phyloP scores from a whole-genome alignment of 2,888 invertebrate genomes.

The Nemurella pictetii region DNA sequence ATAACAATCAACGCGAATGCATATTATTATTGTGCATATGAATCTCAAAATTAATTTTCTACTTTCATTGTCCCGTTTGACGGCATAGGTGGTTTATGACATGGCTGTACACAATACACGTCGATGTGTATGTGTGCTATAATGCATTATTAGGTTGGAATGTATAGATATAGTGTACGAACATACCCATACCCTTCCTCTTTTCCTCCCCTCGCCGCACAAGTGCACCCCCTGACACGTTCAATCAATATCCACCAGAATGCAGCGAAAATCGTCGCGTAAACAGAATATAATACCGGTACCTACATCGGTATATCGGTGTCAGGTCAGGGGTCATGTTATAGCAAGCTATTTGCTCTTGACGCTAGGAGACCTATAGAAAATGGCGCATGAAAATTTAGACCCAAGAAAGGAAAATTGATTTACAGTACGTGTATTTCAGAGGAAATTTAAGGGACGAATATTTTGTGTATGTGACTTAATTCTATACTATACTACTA shows the following conservation, averaged over 20 bases:
- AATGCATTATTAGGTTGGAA: conserved; percentile 22
- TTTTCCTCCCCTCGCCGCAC: neutral
- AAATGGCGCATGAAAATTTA: too few species aligned
- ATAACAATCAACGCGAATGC: neutral
- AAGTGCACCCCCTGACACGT: neutral
- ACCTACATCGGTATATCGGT: neutral
- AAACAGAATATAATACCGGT: conserved; percentile 2
- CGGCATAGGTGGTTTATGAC: neutral
- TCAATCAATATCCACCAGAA: conserved; percentile 25
- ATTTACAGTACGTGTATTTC: too few species aligned
- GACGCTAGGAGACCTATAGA: too few species aligned
- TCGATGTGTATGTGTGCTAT: neutral
- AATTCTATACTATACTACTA: too few species aligned
- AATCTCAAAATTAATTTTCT: neutral
- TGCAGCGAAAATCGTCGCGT: neutral
- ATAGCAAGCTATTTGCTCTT: neutral
- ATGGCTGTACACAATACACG: too few species aligned
- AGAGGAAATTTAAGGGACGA: too few species aligned
- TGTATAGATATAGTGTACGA: neutral
- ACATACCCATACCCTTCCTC: neutral
- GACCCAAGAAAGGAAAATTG: too few species aligned
- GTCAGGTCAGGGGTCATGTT: neutral
- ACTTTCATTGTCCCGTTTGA: neutral
- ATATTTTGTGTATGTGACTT: too few species aligned
- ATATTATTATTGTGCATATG: neutral